Conservation (phyloP, 2,113 vertebrate genomes). For the Gorsachius goisagi region DNA sequence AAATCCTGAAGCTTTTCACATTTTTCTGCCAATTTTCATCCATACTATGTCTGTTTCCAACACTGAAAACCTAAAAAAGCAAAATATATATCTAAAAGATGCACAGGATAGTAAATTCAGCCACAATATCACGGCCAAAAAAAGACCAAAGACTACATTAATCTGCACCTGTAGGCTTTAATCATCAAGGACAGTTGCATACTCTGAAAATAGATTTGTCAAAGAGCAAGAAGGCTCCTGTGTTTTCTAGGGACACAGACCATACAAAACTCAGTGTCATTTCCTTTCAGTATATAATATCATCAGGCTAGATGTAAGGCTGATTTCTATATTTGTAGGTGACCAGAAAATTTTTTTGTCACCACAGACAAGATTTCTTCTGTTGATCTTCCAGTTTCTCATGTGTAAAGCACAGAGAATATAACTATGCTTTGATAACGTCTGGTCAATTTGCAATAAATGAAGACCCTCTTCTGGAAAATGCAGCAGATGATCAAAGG, state of each 20-base stretch:
- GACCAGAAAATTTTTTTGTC: background rate
- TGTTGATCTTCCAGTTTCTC: background rate
- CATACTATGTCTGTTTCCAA: conserved; percentile 68
- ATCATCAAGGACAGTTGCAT: background rate
- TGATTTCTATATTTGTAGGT: background rate
- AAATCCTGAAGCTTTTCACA: conserved; percentile 71
- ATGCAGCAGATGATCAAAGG: background rate
- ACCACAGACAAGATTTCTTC: background rate
- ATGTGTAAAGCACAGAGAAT: background rate
- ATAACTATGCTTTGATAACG: background rate
- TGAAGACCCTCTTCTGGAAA: background rate
- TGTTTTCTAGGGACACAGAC: background rate
- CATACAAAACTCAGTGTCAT: background rate
- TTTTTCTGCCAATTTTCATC: conserved; percentile 69
- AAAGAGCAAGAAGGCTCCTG: background rate
- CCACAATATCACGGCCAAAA: background rate
- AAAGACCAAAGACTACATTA: background rate
- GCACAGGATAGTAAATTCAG: conserved; percentile 30
- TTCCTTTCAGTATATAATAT: background rate
- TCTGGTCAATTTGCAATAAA: background rate
- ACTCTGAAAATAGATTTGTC: background rate
- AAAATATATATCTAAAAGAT: conserved; percentile 54
- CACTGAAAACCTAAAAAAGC: conserved; percentile 58
- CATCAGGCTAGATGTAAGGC: background rate
- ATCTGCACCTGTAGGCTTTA: background rate